These are phyloP conservation scores for Piscicola geometra DNA, from an alignment of 2,888 invertebrate genomes.

Conservation along the genomic window DNA sequence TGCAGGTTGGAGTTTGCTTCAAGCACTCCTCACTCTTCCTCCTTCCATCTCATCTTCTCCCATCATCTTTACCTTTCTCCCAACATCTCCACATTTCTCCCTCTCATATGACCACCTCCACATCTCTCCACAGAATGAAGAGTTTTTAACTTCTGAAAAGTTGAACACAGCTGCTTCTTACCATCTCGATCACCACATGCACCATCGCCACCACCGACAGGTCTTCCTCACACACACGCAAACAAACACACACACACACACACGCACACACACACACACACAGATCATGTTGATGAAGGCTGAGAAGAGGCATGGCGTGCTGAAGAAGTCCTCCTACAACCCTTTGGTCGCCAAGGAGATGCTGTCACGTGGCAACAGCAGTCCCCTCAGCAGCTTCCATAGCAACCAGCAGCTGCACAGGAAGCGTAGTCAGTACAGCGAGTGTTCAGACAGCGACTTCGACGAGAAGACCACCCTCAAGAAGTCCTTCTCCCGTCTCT, in stretches of 20 bases:
- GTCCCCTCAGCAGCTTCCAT: slow-evolving; percentile 26
- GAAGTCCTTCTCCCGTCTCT: neutral
- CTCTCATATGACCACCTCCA: neutral
- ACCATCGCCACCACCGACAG: slow-evolving; percentile 86
- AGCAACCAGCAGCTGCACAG: slow-evolving; percentile 20
- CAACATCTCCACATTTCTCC: neutral
- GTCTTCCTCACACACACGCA: too few relatives aligned
- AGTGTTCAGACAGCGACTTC: neutral
- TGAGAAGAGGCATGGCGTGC: slow-evolving; percentile 42
- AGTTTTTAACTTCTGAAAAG: slow-evolving; percentile 87
- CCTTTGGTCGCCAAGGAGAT: neutral
- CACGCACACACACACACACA: too few relatives aligned
- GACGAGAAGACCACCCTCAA: neutral
- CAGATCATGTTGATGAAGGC: slow-evolving; percentile 53
- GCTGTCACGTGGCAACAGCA: slow-evolving; percentile 20
- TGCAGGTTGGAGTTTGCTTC: too few relatives aligned
- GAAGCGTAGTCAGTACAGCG: neutral
- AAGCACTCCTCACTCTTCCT: too few relatives aligned
- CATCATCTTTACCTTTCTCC: neutral
- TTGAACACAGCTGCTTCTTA: slow-evolving; percentile 75
- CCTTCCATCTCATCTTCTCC: neutral
- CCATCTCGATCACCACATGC: slow-evolving; percentile 80
- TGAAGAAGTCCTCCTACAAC: neutral
- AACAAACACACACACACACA: too few relatives aligned
- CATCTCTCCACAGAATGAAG: slow-evolving; percentile 70